Conservation (phyloP, 1,140 invertebrate species). For the Eriosoma lanigerum region DNA sequence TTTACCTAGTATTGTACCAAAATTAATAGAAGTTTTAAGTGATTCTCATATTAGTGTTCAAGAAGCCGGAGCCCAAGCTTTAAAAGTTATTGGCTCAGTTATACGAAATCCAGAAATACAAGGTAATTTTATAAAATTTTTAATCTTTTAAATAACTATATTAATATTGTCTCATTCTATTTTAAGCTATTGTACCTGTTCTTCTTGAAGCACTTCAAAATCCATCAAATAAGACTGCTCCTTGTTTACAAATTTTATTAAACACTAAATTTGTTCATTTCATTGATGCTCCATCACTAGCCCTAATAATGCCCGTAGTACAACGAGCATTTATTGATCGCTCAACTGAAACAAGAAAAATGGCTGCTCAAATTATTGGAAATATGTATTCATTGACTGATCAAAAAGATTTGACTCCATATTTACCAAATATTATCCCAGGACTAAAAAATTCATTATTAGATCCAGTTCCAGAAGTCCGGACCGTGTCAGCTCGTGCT, state of each 20-base stretch:
- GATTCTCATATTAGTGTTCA: conserved; percentile 99
- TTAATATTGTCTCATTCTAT: conserved; percentile 16
- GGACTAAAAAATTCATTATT: conserved; percentile 93
- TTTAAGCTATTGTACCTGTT: conserved; percentile 81
- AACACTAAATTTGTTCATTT: conserved; percentile 99
- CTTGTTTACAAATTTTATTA: conserved; percentile 86
- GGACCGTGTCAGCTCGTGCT: conserved; percentile 89
- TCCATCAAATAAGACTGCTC: conserved; percentile 92
- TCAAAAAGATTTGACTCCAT: conserved; percentile 96
- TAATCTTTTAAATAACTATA: not conserved
- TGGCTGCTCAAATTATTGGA: conserved; percentile 98
- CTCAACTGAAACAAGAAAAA: conserved; percentile 95
- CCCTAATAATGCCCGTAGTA: conserved; percentile 98
- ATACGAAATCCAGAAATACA: conserved; percentile 99
- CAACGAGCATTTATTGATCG: conserved; percentile 95
- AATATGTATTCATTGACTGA: conserved; percentile 99
- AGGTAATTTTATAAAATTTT: conserved; percentile 62
- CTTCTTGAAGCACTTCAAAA: conserved; percentile 93
- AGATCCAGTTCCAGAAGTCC: conserved; percentile 95
- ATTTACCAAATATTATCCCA: conserved; percentile 94
- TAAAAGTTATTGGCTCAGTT: conserved; percentile 95
- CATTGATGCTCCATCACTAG: conserved; percentile 97
- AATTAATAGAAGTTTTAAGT: conserved; percentile 93
- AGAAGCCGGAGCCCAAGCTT: conserved; percentile 89
- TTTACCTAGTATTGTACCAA: conserved; percentile 97